Evolutionary conservation across 2,888 invertebrate genomes (phyloP).

Genomic region (Trichogramma dendrolimi): DNA sequence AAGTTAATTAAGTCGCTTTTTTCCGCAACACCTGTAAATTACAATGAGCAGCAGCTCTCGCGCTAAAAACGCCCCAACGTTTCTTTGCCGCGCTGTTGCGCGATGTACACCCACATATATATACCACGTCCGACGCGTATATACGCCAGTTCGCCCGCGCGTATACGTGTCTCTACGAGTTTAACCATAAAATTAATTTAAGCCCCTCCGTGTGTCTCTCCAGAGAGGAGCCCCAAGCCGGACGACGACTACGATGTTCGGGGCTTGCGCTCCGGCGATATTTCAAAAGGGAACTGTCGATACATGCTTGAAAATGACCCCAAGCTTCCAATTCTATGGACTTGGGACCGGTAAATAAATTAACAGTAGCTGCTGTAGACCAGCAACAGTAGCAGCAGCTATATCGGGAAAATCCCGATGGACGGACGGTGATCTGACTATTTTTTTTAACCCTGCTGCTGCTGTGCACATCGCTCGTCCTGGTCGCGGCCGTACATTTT

Average conservation of each 20-base stretch:
- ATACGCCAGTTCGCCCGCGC: too few species aligned
- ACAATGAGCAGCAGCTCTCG: background rate
- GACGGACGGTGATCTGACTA: slow-evolving; percentile 15
- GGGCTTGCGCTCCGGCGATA: slow-evolving; percentile 29
- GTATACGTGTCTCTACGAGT: slow-evolving; percentile 1
- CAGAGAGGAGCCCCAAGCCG: slow-evolving; percentile 4
- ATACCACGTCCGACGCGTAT: too few species aligned
- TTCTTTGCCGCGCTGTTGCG: too few species aligned
- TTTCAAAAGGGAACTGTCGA: slow-evolving; percentile 43
- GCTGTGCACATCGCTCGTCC: too few species aligned
- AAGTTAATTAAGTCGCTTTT: background rate
- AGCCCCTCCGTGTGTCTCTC: slow-evolving; percentile 22
- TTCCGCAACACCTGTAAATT: background rate
- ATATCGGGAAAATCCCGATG: slow-evolving; percentile 1
- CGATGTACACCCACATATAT: too few species aligned
- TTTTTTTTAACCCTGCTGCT: slow-evolving; percentile 22
- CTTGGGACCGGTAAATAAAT: slow-evolving; percentile 41
- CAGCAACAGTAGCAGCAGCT: background rate
- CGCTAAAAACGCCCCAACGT: background rate
- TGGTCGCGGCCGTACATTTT: too few species aligned
- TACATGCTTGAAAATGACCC: slow-evolving; percentile 30
- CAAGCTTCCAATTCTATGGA: slow-evolving; percentile 5
- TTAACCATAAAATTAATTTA: slow-evolving; percentile 34
- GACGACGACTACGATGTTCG: background rate
- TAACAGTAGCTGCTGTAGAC: slow-evolving; percentile 27